These are phyloP conservation scores for Dicrurus megarhynchus DNA, from an alignment of 2,113 vertebrate species.

Conservation along the genomic window DNA sequence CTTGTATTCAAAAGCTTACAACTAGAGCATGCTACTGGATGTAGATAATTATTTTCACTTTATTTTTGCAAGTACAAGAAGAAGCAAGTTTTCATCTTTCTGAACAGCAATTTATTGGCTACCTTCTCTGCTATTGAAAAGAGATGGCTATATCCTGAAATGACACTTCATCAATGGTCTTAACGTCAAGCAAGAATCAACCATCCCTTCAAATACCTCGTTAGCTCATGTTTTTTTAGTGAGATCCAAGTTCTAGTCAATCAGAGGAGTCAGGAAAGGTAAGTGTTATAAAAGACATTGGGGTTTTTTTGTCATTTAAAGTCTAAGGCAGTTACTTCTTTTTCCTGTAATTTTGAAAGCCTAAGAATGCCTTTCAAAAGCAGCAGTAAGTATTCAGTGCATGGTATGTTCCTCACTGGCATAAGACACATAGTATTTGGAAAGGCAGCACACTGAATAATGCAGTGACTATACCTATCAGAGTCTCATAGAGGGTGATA, in stretches of 20 bases:
- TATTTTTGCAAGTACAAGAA: not conserved
- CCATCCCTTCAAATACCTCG: not conserved
- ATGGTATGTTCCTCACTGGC: not conserved
- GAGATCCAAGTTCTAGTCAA: not conserved
- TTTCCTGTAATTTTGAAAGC: not conserved
- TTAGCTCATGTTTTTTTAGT: not conserved
- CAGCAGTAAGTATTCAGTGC: not conserved
- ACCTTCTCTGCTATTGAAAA: not conserved
- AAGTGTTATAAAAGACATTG: not conserved
- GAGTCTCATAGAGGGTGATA: not conserved
- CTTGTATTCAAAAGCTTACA: not conserved
- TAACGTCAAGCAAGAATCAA: not conserved
- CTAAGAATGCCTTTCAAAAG: not conserved
- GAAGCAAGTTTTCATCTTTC: not conserved
- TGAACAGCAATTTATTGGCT: not conserved
- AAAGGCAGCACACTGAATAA: constrained; percentile 31
- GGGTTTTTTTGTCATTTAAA: not conserved
- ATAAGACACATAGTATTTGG: not conserved
- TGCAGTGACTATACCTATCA: not conserved
- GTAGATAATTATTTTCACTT: not conserved
- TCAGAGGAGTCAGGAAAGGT: not conserved
- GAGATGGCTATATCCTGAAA: not conserved
- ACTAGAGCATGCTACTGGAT: not conserved
- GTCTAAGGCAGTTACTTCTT: not conserved
- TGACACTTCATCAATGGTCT: not conserved